Base-by-base conservation (phyloP, 2,888 invertebrate genomes). In the Callimorpha dominula region DNA sequence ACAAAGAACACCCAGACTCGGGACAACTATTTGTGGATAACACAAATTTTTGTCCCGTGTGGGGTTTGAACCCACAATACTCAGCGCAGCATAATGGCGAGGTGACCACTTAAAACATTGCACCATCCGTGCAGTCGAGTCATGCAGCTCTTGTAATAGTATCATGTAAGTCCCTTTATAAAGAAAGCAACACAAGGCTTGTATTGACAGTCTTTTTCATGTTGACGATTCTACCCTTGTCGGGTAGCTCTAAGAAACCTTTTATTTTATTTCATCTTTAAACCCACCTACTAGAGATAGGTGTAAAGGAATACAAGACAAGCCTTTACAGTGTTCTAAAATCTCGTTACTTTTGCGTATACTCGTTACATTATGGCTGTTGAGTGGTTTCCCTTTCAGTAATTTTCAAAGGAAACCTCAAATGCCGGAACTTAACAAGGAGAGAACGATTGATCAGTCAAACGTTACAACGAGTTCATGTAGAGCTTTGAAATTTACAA, bases 381-480 rank as follows among this genome's bases (percentile, higher is more conserved):
- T 60, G 31, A 60, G 60, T 60, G 31, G 31, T 57, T 57, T 65
- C 14, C 65, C 65, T 15, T 8, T 65, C 65, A 65, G 20, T 31
- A 65, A 65, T 50, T 50, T 40, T 65, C 50, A 50, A 50, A 49
- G 40, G 31, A 9, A 65, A 65, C 65, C 40, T 65, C 65, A 65
- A 65, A 65, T 17, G 17, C 17, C 17, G 9, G 40, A 50, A 50
- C 50, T 40, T 65, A 31, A 17, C 65, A 50, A 65, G 50, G 60
- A 60, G 31, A 60, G 60, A 60, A 20, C 60, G 60, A 60, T 60
- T 60, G 60, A 60, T 60, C 60, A 31, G 31, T 31, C 60, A 60
- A 60, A 60, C 31, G 60, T 60, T 60, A 12, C 60, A 60, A 12
- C 31, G 12, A 60, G 31, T 60, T 60, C 14, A 60, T 60, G 31